A percentile compares a stretch with the other conserved stretches of the same genome.
Conservation (phyloP, 2,797 vertebrate genomes). For the Chaenodraco wilsoni region DNA sequence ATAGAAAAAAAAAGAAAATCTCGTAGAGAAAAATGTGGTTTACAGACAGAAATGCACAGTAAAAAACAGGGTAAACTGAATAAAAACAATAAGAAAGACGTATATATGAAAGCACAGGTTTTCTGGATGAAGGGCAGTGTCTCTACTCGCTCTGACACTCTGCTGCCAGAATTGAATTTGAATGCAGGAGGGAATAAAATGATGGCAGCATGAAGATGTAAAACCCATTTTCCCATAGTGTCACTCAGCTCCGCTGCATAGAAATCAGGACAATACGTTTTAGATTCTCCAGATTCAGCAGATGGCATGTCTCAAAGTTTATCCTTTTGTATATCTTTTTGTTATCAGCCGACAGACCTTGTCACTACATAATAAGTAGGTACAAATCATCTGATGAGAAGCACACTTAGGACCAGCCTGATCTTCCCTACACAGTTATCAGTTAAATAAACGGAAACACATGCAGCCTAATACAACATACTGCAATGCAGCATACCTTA, state of each 20-base stretch:
- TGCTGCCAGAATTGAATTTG: slow-evolving; percentile 36
- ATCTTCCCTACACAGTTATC: too few relatives aligned
- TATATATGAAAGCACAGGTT: slow-evolving; percentile 16
- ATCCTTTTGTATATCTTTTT: neutral
- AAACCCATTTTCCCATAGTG: slow-evolving; percentile 34
- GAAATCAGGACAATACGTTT: slow-evolving; percentile 11
- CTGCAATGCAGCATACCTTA: neutral
- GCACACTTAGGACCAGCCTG: neutral
- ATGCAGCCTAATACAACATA: neutral
- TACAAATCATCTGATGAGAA: slow-evolving; percentile 24
- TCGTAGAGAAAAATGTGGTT: neutral
- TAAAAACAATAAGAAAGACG: slow-evolving; percentile 20
- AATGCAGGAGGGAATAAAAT: slow-evolving; percentile 50
- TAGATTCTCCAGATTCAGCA: slow-evolving; percentile 18
- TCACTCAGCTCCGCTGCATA: slow-evolving; percentile 32
- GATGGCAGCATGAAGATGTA: slow-evolving; percentile 43
- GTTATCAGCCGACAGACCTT: neutral
- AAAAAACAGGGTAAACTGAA: slow-evolving; percentile 27
- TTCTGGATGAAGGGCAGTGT: slow-evolving; percentile 37
- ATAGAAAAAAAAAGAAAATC: neutral
- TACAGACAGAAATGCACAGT: slow-evolving; percentile 1
- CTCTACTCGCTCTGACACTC: slow-evolving; percentile 26
- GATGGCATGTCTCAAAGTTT: slow-evolving; percentile 19
- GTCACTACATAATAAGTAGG: slow-evolving; percentile 6
- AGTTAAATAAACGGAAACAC: too few relatives aligned